Evolutionary conservation across 2,888 invertebrate species (phyloP).

Genomic region (Cheilosia vernalis): DNA sequence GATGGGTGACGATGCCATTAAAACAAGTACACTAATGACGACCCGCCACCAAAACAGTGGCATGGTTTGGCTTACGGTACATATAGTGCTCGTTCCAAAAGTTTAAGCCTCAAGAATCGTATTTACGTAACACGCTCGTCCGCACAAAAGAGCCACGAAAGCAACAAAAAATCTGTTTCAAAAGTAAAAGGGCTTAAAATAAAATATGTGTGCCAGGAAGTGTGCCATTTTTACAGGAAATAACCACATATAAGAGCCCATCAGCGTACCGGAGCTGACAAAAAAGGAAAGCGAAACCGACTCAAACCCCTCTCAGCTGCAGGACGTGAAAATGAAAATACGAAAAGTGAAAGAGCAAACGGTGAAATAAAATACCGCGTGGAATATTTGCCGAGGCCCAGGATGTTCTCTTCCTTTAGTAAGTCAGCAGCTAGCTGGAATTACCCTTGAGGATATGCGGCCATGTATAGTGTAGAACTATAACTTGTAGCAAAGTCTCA

Average conservation of each 20-base stretch:
- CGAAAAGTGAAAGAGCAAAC: slow-evolving; percentile 62
- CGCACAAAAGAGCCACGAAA: slow-evolving; percentile 43
- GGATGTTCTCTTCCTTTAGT: slow-evolving; percentile 42
- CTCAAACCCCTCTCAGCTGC: slow-evolving; percentile 36
- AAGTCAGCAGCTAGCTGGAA: slow-evolving; percentile 61
- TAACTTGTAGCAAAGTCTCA: slow-evolving; percentile 51
- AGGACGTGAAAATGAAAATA: slow-evolving; percentile 69
- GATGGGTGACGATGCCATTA: slow-evolving; percentile 34
- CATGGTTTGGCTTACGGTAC: neutral
- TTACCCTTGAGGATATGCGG: slow-evolving; percentile 65
- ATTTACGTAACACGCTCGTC: slow-evolving; percentile 50
- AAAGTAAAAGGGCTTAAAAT: slow-evolving; percentile 55
- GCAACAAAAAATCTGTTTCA: slow-evolving; percentile 19
- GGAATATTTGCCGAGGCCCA: slow-evolving; percentile 15
- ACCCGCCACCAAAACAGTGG: slow-evolving; percentile 9
- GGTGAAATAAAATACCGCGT: slow-evolving; percentile 15
- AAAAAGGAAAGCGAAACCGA: slow-evolving; percentile 46
- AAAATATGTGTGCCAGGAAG: slow-evolving; percentile 75
- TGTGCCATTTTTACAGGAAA: slow-evolving; percentile 76
- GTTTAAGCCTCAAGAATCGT: slow-evolving; percentile 42
- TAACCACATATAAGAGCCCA: slow-evolving; percentile 65
- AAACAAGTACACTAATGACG: slow-evolving; percentile 31
- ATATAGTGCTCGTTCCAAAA: slow-evolving; percentile 13
- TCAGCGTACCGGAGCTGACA: slow-evolving; percentile 42
- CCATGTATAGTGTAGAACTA: slow-evolving; percentile 17